Evolutionary conservation across 2,113 vertebrate species (phyloP).

Genomic region (Emydocephalus ijimae): DNA sequence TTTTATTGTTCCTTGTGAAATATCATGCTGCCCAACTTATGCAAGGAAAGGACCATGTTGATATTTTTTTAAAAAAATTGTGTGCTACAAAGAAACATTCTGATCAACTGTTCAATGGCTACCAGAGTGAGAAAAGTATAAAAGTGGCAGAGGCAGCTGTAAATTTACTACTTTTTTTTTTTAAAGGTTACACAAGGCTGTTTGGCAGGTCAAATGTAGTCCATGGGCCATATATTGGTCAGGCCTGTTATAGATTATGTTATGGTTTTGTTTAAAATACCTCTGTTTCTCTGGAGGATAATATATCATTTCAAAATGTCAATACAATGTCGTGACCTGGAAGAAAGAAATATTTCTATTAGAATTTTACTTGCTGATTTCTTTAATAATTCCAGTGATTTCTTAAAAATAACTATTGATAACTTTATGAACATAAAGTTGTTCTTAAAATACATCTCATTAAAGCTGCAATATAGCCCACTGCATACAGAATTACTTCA

Average conservation of each 20-base stretch:
- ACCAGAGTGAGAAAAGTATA: background rate
- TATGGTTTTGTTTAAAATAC: conserved; percentile 44
- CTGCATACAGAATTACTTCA: background rate
- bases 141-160: background rate
- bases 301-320: conserved; percentile 33
- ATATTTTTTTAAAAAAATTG: background rate
- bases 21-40: background rate
- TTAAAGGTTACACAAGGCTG: background rate
- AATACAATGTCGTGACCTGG: conserved; percentile 23
- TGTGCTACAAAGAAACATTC: background rate
- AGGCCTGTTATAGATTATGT: background rate
- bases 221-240: background rate
- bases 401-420: background rate
- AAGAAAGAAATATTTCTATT: conserved; percentile 53
- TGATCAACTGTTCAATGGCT: background rate
- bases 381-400: conserved; percentile 40
- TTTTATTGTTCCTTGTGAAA: background rate
- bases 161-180: background rate
- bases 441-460: conserved; percentile 5
- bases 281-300: conserved; percentile 35
- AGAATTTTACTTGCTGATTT: conserved; percentile 36
- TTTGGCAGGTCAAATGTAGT: background rate
- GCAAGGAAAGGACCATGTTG: background rate
- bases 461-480: background rate
- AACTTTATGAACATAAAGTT: background rate